Evolutionary conservation across 2,113 vertebrate species (phyloP), one percentile per base, ranked within the genome.

Genomic region (Pterophyllum scalare): DNA sequence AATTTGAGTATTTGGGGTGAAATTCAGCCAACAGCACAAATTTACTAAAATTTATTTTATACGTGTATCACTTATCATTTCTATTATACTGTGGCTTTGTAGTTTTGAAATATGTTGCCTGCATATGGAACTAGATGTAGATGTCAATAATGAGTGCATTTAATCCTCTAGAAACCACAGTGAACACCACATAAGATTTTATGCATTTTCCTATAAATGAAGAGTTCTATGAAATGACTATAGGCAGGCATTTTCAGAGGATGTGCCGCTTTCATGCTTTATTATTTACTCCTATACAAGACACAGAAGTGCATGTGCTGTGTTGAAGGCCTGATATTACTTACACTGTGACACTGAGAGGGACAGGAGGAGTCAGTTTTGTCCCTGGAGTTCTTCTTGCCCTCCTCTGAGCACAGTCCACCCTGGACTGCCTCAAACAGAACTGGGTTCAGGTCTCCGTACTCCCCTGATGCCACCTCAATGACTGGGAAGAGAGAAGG

Each of bases 401-500:
- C 93, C 0, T 95, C 96, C 89, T 97, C 97, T 77, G 97, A 95
- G 75, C 98, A 99, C 72, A 99, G 94, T 9, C 98, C 98, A 0
- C 97, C 97, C 95, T 99, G 97, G 52, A 99, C 98, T 0, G 98
- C 98, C 0, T 97, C 96, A 88, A 99, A 99, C 88, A 99, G 96
- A 87, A 98, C 94, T 0, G 97, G 97, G 87, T 99, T 99, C 92
- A 99, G 96, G 93, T 99, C 98, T 14, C 98, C 98, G 0, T 99
- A 99, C 84, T 99, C 98, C 22, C 98, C 98, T 4, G 98, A 99
- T 3, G 98, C 98, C 90, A 99, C 97, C 93, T 99, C 98, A 1
- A 99, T 99, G 94, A 99, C 98, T 99, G 90, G 12, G 60, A 82
- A 82, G 28, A 87, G 38, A 89, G 49, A 75, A 35, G 54, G 54